These are phyloP conservation scores for Drosophila aff. DNA, from an alignment of 1,140 invertebrate genomes.

Conservation along the genomic window DNA sequence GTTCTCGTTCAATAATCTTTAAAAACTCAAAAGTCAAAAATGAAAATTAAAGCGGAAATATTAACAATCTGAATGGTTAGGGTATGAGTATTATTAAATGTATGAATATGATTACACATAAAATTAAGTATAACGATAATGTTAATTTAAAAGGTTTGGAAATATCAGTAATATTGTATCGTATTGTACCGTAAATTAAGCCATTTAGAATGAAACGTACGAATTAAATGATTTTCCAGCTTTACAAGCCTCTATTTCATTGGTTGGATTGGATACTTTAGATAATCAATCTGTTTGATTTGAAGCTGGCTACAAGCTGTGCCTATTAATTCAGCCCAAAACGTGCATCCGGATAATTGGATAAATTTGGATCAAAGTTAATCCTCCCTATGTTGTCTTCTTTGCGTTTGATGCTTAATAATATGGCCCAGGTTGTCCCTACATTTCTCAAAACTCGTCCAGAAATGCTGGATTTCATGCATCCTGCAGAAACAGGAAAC, in stretches of 20 bases:
- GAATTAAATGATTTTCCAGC: conserved; percentile 43
- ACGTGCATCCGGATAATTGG: no score
- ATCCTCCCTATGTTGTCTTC: no score
- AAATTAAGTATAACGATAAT: conserved; percentile 38
- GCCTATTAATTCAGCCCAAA: no score
- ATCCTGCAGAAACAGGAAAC: no score
- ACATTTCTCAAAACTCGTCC: no score
- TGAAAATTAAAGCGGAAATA: conserved; percentile 32
- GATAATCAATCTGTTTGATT: neutral
- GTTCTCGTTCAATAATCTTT: conserved; percentile 66
- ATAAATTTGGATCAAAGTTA: no score
- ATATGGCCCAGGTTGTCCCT: no score
- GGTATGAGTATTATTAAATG: conserved; percentile 27
- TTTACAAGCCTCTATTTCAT: neutral
- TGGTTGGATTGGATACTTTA: neutral
- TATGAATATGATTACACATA: conserved; percentile 42
- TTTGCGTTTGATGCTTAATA: no score
- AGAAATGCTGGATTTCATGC: no score
- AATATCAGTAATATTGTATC: conserved; percentile 41
- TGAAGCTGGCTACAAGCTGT: no score
- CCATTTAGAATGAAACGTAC: conserved; percentile 41
- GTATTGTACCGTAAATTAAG: conserved; percentile 41
- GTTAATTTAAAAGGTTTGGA: conserved; percentile 41
- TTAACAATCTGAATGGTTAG: conserved; percentile 37
- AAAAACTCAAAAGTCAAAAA: conserved; percentile 18